These are phyloP conservation scores for Forbesichthys papilliferus DNA, from an alignment of 2,113 vertebrate genomes.

Conservation along the genomic window DNA sequence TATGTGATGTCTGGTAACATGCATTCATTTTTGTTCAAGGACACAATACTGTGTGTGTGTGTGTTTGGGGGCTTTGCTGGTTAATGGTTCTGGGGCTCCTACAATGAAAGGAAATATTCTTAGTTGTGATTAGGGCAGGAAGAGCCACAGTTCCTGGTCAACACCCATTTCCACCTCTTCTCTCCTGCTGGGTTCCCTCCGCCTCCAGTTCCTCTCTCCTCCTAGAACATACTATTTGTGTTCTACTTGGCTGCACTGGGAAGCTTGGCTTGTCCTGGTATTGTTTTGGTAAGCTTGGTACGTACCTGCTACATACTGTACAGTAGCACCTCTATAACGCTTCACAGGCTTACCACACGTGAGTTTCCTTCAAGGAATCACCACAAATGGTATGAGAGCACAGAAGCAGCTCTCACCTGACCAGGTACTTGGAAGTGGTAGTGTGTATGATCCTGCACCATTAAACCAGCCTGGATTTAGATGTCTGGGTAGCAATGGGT, in stretches of 20 bases:
- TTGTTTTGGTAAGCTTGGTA: constrained; percentile 60
- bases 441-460: no score
- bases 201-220: constrained; percentile 55
- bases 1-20: constrained; percentile 31
- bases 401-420: no score
- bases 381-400: no score
- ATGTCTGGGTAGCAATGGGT: no score
- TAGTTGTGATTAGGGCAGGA: constrained; percentile 80
- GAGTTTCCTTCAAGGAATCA: background rate
- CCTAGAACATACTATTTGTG: constrained; percentile 74
- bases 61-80: constrained; percentile 35
- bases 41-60: constrained; percentile 15
- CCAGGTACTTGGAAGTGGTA: no score
- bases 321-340: background rate
- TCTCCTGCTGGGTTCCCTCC: constrained; percentile 72
- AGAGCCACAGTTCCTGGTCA: constrained; percentile 72
- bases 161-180: constrained; percentile 79
- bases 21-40: constrained; percentile 13
- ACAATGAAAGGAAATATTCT: constrained; percentile 81
- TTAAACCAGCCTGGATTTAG: no score
- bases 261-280: constrained; percentile 66
- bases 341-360: constrained; percentile 4
- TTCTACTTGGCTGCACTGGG: constrained; percentile 51
- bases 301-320: constrained; percentile 56
- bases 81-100: constrained; percentile 66